Conservation (phyloP, 2,888 invertebrate genomes). For the Drosophila suboccidentalis region DNA sequence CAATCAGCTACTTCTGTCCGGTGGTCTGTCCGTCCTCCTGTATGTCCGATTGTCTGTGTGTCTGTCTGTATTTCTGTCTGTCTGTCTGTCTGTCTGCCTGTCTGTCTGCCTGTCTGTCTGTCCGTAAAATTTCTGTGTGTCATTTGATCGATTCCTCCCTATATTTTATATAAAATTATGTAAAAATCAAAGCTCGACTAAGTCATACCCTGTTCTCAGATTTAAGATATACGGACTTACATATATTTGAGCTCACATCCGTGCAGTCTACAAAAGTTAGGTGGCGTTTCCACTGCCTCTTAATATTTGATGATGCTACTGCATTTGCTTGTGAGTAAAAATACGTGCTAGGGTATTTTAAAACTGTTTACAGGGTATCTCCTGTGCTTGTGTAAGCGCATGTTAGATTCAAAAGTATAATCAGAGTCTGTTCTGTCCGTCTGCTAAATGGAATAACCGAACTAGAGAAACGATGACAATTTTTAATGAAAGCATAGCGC, state of each 20-base stretch:
- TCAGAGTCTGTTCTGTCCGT: neutral
- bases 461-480: neutral
- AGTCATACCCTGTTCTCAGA: neutral
- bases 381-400: neutral
- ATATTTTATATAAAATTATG: too few species aligned
- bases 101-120: neutral
- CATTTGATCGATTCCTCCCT: neutral
- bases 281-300: too few species aligned
- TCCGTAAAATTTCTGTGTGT: neutral
- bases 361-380: neutral
- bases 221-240: neutral
- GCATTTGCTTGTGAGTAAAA: neutral
- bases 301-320: too few species aligned
- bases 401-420: neutral
- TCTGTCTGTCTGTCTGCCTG: neutral
- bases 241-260: neutral
- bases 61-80: too few species aligned
- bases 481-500: neutral
- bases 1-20: neutral
- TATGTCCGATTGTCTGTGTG: constrained; percentile 1
- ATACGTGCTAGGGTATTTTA: neutral
- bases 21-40: constrained; percentile 1
- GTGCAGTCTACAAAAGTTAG: too few species aligned
- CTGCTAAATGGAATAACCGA: neutral
- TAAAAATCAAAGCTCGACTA: neutral